These are phyloP conservation scores for Oscheius sp. DNA, from an alignment of 2,888 invertebrate species.

Conservation along the genomic window DNA sequence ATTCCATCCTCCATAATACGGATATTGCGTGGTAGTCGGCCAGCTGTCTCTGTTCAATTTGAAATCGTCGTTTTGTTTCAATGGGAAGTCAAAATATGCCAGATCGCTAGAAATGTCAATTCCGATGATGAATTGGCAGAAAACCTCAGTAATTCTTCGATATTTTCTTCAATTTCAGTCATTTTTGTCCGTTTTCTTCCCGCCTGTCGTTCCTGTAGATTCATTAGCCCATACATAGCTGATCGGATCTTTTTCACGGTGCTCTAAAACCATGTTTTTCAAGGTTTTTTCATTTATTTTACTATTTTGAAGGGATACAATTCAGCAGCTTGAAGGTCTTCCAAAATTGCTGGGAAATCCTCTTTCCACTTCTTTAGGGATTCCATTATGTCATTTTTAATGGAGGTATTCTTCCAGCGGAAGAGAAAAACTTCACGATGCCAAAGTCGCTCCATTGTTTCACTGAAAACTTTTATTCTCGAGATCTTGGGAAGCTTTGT, in stretches of 20 bases:
- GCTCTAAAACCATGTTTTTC: not conserved
- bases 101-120: not conserved
- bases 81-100: not conserved
- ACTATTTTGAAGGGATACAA: not conserved
- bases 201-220: not conserved
- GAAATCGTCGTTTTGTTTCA: not conserved
- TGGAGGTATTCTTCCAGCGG: no score
- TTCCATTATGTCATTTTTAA: no score
- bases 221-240: not conserved
- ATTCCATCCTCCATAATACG: not conserved
- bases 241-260: not conserved
- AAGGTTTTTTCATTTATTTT: no score
- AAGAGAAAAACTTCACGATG: no score
- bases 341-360: not conserved
- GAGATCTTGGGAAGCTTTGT: no score
- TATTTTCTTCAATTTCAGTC: no score
- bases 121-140: no score
- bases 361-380: not conserved
- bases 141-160: no score
- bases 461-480: no score
- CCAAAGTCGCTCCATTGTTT: no score
- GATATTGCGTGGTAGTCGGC: not conserved
- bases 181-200: no score
- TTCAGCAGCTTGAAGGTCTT: not conserved
- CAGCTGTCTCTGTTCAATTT: not conserved